Evolutionary conservation across 2,888 invertebrate genomes (phyloP), one percentile per base, ranked within the genome.

Genomic region (Mesorhabditis spiculigera): DNA sequence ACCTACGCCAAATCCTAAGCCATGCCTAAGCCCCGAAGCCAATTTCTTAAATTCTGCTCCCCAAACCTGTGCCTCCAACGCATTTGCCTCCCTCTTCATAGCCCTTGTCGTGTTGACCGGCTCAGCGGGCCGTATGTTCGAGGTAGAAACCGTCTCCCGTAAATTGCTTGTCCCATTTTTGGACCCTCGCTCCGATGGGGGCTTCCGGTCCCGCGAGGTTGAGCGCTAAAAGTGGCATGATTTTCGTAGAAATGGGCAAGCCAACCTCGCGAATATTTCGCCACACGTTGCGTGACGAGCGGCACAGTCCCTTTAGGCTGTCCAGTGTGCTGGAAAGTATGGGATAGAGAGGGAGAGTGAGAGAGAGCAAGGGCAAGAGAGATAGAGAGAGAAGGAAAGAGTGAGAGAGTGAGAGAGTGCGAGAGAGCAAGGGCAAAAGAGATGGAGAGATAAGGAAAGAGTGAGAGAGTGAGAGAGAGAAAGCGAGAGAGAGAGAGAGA

Each of bases 231-330:
- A n/a, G n/a, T 10, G 1, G 3, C n/a, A 50, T 2, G n/a, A 3
- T n/a, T 50, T 50, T 50, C n/a, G 8, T 13, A 50, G n/a, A 50
- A 13, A 10, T 50, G n/a, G 8, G 10, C 58, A 50, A 50, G n/a
- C 58, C 10, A 50, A 50, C 58, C 58, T 50, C 58, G 8, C 58
- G 58, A 13, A 50, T 50, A 13, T 50, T 10, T 3, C 58, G 58
- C 58, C 58, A 50, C 58, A 50, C n/a, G 58, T 50, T 50, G 58
- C 58, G 58, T 3, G 58, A 50, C 58, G 58, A 50, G 58, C 58
- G 58, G n/a, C 58, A 50, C 8, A 50, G n/a, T n/a, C n/a, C 58
- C 58, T 50, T 50, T 50, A 50, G n/a, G 58, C 58, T 50, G 58
- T 50, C 58, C 58, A 50, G 58, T 10, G 58, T 50, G 8, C 10